Evolutionary conservation across 2,797 vertebrate genomes (phyloP).

Genomic region (Halcyon badia): DNA sequence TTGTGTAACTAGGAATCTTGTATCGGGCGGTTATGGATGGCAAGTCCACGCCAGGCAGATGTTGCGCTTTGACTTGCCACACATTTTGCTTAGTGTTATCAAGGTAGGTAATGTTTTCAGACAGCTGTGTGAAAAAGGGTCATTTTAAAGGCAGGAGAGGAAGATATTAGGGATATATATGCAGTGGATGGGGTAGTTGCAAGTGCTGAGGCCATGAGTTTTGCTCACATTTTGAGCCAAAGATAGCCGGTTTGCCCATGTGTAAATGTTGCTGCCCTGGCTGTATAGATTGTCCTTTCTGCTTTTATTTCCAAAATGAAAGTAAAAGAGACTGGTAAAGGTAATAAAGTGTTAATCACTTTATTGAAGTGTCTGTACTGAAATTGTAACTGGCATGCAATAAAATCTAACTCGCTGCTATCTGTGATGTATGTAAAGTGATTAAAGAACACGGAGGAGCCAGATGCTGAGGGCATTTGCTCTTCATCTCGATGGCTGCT

Average conservation of each 20-base stretch:
- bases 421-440: background rate
- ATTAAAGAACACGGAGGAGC: constrained; percentile 8
- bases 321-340: background rate
- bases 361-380: background rate
- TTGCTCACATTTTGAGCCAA: background rate
- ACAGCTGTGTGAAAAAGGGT: background rate
- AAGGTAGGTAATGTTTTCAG: background rate
- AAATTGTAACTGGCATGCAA: background rate
- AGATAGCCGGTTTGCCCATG: background rate
- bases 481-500: background rate
- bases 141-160: background rate
- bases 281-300: background rate
- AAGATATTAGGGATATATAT: background rate
- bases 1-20: background rate
- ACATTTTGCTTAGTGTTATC: background rate
- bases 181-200: background rate
- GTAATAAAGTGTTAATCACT: background rate
- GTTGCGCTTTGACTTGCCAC: background rate
- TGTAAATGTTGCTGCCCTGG: background rate
- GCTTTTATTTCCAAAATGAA: background rate
- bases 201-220: background rate
- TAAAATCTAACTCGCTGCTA: background rate
- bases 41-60: accelerated
- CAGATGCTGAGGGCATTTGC: background rate
- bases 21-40: background rate